Base-by-base conservation (phyloP, 1,140 invertebrate species). In the Hyles euphorbiae region DNA sequence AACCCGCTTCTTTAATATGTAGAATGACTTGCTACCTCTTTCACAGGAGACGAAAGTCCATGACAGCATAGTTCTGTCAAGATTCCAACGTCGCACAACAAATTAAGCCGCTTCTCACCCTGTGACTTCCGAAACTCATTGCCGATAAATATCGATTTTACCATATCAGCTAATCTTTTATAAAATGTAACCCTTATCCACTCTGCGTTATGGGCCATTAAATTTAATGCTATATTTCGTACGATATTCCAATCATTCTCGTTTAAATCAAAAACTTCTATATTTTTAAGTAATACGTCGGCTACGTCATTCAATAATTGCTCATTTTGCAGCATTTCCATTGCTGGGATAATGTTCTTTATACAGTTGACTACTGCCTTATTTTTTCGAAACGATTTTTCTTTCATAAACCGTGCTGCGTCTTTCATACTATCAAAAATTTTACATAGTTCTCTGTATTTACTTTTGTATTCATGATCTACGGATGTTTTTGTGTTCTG, bases 1-100 rank as follows among this genome's bases (percentile, higher is more conserved):
- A 22, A 22, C 0, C 22, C 22, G 22, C 22, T 22, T 1, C 22
- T 22, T 22, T 22, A 22, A 22, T 22, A 22, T 22, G 22, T 22
- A 22, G 22, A 40, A 10, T 47, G 46, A 47, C 4, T 36, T 32
- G 4, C 55, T 57, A 49, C 84, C 73, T 85, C 72, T 65, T 78
- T 72, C n/a, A 62, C 56, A 49, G 89, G 81, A 44, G 88, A 89
- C 7, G 78, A 89, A 5, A 91, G 64, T 50, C 93, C 93, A 67
- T 92, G 90, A 70, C 89, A 90, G 63, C 92, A 90, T 55, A 94
- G 92, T 83, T 94, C 92, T n/a, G 83, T 91, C 12, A 94, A 68
- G 44, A 94, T 81, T 54, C 78, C 80, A 2, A 90, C 72, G 61
- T 92, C 84, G 47, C 91, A 85, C 32, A 94, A 68, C 74, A 93